Evolutionary conservation across 2,113 vertebrate species (phyloP).

Genomic region (Lophochroa leadbeateri): DNA sequence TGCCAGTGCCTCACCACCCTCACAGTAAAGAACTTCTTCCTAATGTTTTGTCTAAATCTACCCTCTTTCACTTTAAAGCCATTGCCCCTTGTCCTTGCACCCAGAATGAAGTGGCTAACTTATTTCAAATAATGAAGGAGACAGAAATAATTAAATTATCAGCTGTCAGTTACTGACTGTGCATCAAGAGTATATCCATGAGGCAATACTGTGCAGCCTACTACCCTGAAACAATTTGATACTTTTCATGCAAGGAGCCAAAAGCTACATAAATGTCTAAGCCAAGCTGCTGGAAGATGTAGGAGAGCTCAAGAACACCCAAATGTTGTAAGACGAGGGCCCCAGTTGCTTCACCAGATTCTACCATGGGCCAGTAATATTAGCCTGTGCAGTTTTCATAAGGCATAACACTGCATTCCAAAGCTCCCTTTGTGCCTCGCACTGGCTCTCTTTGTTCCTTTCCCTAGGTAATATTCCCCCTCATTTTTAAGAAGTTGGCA

Average conservation of each 20-base stretch:
- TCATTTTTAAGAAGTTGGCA: not conserved
- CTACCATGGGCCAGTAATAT: not conserved
- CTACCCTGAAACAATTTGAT: not conserved
- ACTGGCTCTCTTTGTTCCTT: not conserved
- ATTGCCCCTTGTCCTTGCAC: not conserved
- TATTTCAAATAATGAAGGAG: not conserved
- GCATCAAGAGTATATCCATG: not conserved
- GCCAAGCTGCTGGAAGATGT: not conserved
- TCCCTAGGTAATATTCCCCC: not conserved
- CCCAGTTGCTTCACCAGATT: not conserved
- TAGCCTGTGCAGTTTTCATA: not conserved
- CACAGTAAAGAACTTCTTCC: not conserved
- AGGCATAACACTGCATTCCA: not conserved
- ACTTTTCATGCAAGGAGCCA: not conserved
- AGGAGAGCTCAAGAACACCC: not conserved
- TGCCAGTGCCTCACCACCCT: not conserved
- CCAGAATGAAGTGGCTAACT: not conserved
- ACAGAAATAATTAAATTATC: not conserved
- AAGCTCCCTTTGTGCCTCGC: not conserved
- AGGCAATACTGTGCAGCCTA: not conserved
- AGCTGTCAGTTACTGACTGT: not conserved
- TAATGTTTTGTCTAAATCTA: not conserved
- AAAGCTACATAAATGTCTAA: not conserved
- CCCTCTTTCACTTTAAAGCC: not conserved
- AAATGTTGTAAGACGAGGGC: not conserved